A percentile compares a stretch with the other conserved stretches of the same genome.
Evolutionary conservation across 2,797 vertebrate genomes (phyloP).

Genomic region (Ceryle rudis): DNA sequence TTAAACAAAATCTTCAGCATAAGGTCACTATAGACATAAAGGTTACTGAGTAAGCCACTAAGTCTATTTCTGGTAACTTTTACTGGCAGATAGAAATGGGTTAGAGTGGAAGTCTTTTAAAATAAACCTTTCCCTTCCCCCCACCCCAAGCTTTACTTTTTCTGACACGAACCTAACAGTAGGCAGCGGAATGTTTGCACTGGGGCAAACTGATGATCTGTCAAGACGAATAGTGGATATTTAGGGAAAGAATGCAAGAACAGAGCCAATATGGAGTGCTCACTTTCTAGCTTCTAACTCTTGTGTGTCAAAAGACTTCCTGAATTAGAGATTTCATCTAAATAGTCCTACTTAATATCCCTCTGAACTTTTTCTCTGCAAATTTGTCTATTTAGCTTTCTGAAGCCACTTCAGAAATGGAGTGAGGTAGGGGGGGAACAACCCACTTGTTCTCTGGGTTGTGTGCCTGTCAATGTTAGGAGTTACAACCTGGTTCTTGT

Average conservation of each 20-base stretch:
- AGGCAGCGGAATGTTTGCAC: neutral
- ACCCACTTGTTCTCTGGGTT: neutral
- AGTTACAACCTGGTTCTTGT: neutral
- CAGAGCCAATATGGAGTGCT: neutral
- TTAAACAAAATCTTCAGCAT: neutral
- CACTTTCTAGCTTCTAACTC: neutral
- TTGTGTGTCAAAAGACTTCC: neutral
- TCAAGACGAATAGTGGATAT: neutral
- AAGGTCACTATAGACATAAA: neutral
- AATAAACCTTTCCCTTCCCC: neutral
- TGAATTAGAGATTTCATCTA: neutral
- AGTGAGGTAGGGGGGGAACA: neutral
- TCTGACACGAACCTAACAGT: neutral
- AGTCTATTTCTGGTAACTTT: constrained; percentile 35
- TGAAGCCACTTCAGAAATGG: neutral
- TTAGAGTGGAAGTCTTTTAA: constrained; percentile 22
- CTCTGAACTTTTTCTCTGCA: neutral
- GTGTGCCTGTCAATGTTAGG: neutral
- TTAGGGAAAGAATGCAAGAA: neutral
- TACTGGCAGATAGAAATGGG: constrained; percentile 42
- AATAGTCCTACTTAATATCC: neutral
- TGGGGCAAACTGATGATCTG: neutral
- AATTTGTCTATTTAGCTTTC: neutral
- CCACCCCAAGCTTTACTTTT: neutral
- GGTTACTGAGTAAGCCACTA: constrained; percentile 6